Evolutionary conservation across 2,888 invertebrate genomes (phyloP), one percentile per base, ranked within the genome.

Genomic region (Opisthograptis luteolata): DNA sequence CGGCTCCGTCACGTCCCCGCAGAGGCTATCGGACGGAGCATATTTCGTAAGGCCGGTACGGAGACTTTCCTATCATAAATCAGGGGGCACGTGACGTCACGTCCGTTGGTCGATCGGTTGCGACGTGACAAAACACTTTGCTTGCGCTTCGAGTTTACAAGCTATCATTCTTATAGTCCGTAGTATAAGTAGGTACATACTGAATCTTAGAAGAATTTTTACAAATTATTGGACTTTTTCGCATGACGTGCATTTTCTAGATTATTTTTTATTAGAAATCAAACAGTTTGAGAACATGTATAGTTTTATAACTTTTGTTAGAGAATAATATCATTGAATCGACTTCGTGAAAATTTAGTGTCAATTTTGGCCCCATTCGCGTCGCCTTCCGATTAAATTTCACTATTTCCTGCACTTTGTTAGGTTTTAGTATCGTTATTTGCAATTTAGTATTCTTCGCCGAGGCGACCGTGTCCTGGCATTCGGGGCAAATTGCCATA

Each of bases 51-150:
- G 71, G 67, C 69, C 40, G 60, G 64, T 68, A 66, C 70, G 64
- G 70, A 68, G 73, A 69, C 73, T 79, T 79, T 76, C 79, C 80
- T 74, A 76, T 82, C 81, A 86, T 87, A 87, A 87, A 87, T 87
- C 87, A 87, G 72, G 64, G 61, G 63, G 74, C 50, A 65, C 87
- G 85, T 85, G 87, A 81, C 76, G 77, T 77, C 86, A 86, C 84
- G 87, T 80, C 55, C 69, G 53, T 56, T 62, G 68, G 70, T 73
- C 79, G 74, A 81, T 79, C 70, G 73, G 70, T 68, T 64, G 66
- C 60, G 73, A 82, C 84, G 84, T 85, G 86, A 85, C 79, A 72
- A 79, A 82, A 81, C 77, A 79, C 70, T 77, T 66, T 50, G 54
- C 61, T 62, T 60, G 60, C 58, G 45, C 52, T 57, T 55, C 58